Base-by-base conservation (phyloP, 2,113 vertebrate genomes). In the Carollia perspicillata region DNA sequence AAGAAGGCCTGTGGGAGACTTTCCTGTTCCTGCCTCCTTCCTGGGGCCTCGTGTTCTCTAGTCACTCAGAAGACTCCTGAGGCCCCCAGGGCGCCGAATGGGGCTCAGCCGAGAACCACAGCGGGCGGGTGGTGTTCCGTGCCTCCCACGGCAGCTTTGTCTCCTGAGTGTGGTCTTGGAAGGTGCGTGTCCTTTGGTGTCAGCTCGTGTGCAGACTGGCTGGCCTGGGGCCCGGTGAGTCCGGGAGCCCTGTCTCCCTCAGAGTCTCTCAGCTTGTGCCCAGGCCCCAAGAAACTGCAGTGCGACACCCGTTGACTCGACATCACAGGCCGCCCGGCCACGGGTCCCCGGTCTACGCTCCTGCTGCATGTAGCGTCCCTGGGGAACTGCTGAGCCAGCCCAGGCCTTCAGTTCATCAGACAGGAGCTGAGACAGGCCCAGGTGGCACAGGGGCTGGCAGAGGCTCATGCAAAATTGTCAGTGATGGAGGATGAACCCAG, bases 51-150 rank as follows among this genome's bases (percentile, higher is more conserved):
- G 30, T 20, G 30, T 49, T 22, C 28, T 77, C 72, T 2, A 10
- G 44, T 49, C 74, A n/a, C 28, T 28, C 30, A 9, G 9, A 3
- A 20, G 8, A 10, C 30, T 12, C 74, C 47, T 12, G 47, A 77
- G 74, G 74, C 2, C 74, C n/a, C 47, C 30, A 5, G 17, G 28
- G 16, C 1, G 3, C 28, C 0, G 2, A 1, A 6, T 72, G 42
- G 72, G 74, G 30, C 47, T 49, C 74, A 51, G 47, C 72, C 33
- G 26, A 18, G 42, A 17, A 17, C 74, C 47, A n/a, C 30, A 77
- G 10, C 3, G 6, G 26, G 17, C 12, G 74, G 17, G 44, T n/a
- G 74, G 17, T 10, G 17, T 2, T 6, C 22, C 30, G 74, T n/a
- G 33, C 30, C 30, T 51, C 74, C 74, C 47, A 51, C 44, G 40